Base-by-base conservation (phyloP, 2,113 vertebrate genomes). In the Ictalurus punctatus region DNA sequence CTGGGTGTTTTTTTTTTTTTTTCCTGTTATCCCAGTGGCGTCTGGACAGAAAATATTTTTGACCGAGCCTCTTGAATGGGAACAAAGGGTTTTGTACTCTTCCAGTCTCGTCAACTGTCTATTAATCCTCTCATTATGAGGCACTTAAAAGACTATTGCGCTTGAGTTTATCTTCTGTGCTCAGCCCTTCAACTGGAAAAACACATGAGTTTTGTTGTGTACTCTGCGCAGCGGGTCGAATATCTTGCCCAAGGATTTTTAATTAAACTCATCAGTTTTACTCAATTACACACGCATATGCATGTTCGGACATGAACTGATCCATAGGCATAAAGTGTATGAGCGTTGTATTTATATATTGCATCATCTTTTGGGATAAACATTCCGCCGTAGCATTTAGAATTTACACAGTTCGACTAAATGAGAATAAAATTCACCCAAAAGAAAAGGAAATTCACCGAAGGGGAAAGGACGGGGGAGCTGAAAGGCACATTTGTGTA, bases 51-150 rank as follows among this genome's bases (percentile, higher is more conserved):
- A 78, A 79, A 86, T 78, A 78, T 78, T 78, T 86, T 86, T 9
- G 9, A 63, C 69, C 4, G 52, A 86, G 73, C 37, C 85, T 78
- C 58, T 80, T 69, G 44, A 65, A 89, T 67, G 8, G 3, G 74
- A 81, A 89, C 63, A 81, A 71, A 85, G 54, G 34, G 83, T 59
- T 86, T 81, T 71, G 17, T 25, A 58, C 54, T 89, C 83, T 85
- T 89, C 76, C 83, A 71, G 90, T 92, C 90, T 92, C 91, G 21
- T 93, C 93, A 34, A 91, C 84, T 90, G 86, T 89, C 93, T 90
- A 94, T 94, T 94, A 92, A 94, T 95, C 93, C 94, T 93, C 92
- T 95, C 92, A 94, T 95, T 94, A 94, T 90, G 87, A 92, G 90
- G 87, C 92, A 91, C 89, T 92, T 91, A 92, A 92, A 92, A 91